Conservation (phyloP, 92 coral and sea anemone genomes). For the Paramuricea clavata region DNA sequence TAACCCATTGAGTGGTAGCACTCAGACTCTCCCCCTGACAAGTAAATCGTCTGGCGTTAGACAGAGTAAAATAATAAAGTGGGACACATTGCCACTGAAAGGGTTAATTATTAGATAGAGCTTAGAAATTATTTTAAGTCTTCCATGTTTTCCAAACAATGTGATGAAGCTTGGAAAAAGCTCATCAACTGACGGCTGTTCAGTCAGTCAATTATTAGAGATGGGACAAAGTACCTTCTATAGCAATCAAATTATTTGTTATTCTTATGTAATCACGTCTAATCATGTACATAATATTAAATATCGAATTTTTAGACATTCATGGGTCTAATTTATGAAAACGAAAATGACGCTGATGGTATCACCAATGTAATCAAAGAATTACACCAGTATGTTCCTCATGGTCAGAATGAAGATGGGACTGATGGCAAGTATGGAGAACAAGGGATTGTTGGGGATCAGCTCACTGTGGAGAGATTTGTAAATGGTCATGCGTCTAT, state of each 20-base stretch:
- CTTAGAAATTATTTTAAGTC: too few relatives aligned
- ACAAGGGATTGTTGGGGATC: conserved; percentile 75
- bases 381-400: conserved; percentile 70
- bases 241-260: neutral
- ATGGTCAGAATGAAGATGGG: conserved; percentile 67
- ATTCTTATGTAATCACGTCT: neutral
- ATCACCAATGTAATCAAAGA: conserved; percentile 59
- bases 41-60: too few relatives aligned
- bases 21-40: too few relatives aligned
- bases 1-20: too few relatives aligned
- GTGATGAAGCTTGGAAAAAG: too few relatives aligned
- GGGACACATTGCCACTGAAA: too few relatives aligned
- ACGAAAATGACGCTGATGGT: conserved; percentile 80
- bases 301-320: conserved; percentile 57
- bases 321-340: conserved; percentile 75
- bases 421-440: conserved; percentile 46
- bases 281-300: too few relatives aligned
- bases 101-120: too few relatives aligned
- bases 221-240: neutral
- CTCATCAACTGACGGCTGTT: too few relatives aligned
- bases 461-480: conserved; percentile 70
- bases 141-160: too few relatives aligned
- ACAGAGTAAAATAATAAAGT: too few relatives aligned
- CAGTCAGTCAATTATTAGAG: conserved; percentile 46
- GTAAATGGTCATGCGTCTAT: conserved; percentile 69